A percentile compares a stretch with the other conserved stretches of the same genome.
phyloP scores from a whole-genome alignment of 2,113 vertebrate genomes.

The Pyrgilauda ruficollis region DNA sequence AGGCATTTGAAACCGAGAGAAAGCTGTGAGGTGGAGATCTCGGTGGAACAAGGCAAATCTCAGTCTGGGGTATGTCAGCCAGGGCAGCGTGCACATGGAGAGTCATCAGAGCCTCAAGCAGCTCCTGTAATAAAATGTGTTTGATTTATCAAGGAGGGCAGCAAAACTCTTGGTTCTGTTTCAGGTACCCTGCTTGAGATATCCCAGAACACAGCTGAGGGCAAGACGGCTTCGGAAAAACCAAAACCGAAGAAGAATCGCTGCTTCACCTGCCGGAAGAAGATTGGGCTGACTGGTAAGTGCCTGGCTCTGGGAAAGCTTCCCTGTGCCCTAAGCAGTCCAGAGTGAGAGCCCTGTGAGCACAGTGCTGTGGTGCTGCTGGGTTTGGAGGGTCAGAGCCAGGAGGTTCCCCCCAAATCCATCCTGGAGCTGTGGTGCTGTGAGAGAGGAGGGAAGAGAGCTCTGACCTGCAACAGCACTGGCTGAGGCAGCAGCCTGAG shows the following conservation, averaged over 20 bases:
- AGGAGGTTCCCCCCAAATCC: background rate
- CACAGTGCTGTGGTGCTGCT: background rate
- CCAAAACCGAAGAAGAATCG: slow-evolving; percentile 86
- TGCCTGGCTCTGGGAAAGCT: background rate
- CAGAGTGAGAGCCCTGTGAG: background rate
- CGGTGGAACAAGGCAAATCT: background rate
- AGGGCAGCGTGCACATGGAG: background rate
- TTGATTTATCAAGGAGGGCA: background rate
- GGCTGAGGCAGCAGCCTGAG: background rate
- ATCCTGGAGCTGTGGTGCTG: background rate
- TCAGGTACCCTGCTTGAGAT: slow-evolving; percentile 76
- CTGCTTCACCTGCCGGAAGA: slow-evolving; percentile 88
- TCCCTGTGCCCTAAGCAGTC: background rate
- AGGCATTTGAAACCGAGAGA: background rate
- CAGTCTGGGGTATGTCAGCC: background rate
- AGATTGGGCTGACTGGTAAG: slow-evolving; percentile 89
- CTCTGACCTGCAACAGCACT: rapidly evolving
- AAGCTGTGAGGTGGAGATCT: background rate
- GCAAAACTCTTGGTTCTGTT: background rate
- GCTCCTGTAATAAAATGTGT: background rate
- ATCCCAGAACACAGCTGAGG: slow-evolving; percentile 75
- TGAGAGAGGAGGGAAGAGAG: background rate
- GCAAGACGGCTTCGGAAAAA: slow-evolving; percentile 79
- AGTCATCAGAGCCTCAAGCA: background rate
- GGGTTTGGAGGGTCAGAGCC: background rate